Conservation (phyloP, 2,797 vertebrate species). For the Luscinia luscinia region DNA sequence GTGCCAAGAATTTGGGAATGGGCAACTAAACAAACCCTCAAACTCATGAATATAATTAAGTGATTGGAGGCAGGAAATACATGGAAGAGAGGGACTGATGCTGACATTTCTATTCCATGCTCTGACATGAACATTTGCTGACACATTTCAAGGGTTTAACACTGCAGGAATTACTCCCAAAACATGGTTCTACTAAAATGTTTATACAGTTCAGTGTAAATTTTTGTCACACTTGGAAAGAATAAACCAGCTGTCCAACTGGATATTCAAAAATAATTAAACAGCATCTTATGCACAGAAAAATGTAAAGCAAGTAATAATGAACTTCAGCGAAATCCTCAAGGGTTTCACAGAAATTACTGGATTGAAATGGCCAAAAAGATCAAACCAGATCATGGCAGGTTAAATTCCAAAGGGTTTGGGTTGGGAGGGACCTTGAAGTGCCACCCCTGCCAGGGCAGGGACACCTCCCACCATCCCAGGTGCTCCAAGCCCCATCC, state of each 20-base stretch:
- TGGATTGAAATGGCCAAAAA: neutral
- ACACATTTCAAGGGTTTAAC: neutral
- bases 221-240: neutral
- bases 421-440: neutral
- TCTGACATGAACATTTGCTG: neutral
- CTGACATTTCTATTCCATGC: neutral
- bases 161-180: neutral
- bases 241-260: neutral
- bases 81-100: neutral
- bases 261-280: neutral
- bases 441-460: neutral
- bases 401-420: neutral
- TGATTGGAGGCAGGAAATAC: neutral
- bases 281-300: neutral
- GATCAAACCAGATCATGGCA: neutral
- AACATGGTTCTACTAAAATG: neutral
- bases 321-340: neutral
- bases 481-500: fast-evolving
- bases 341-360: neutral
- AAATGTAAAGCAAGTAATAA: neutral
- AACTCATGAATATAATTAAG: neutral
- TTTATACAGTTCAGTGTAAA: neutral
- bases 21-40: neutral
- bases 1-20: neutral
- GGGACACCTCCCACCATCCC: neutral